Conservation (phyloP, 2,888 invertebrate species). For the Matsumyia berberina region DNA sequence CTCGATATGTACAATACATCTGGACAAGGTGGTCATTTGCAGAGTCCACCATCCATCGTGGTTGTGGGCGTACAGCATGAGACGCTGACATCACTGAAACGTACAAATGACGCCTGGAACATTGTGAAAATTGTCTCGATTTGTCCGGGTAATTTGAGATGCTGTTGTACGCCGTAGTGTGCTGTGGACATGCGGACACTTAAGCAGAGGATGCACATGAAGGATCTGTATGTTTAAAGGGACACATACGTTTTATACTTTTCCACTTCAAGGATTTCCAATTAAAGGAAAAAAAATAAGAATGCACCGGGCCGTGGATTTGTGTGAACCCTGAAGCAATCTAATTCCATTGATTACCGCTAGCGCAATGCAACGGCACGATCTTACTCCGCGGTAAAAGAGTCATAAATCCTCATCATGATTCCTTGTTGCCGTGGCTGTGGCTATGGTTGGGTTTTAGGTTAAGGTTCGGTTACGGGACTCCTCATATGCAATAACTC, state of each 20-base stretch:
- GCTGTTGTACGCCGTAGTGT: slow-evolving; percentile 33
- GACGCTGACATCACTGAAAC: slow-evolving; percentile 58
- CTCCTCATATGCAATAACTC: slow-evolving; percentile 64
- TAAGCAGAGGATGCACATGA: slow-evolving; percentile 19
- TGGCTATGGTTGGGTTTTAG: slow-evolving; percentile 17
- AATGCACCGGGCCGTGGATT: slow-evolving; percentile 4
- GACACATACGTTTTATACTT: slow-evolving; percentile 30
- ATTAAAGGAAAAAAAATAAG: slow-evolving; percentile 61
- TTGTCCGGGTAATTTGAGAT: slow-evolving; percentile 68
- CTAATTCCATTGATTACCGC: slow-evolving; percentile 63
- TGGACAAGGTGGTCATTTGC: slow-evolving; percentile 52
- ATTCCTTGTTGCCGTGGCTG: slow-evolving; percentile 57
- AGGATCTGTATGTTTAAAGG: slow-evolving; percentile 24
- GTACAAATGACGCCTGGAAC: slow-evolving; percentile 63
- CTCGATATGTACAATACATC: slow-evolving; percentile 60
- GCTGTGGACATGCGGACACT: slow-evolving; percentile 45
- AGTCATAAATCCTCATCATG: slow-evolving; percentile 74
- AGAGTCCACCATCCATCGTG: slow-evolving; percentile 27
- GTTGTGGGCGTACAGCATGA: slow-evolving; percentile 55
- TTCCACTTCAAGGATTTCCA: slow-evolving; percentile 58
- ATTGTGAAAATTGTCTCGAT: slow-evolving; percentile 66
- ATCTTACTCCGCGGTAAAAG: slow-evolving; percentile 55
- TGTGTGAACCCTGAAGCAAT: slow-evolving; percentile 34
- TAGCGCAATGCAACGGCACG: slow-evolving; percentile 68
- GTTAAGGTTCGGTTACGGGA: slow-evolving; percentile 27